Conservation (phyloP, 2,888 invertebrate genomes). For the Rhagonycha fulva region DNA sequence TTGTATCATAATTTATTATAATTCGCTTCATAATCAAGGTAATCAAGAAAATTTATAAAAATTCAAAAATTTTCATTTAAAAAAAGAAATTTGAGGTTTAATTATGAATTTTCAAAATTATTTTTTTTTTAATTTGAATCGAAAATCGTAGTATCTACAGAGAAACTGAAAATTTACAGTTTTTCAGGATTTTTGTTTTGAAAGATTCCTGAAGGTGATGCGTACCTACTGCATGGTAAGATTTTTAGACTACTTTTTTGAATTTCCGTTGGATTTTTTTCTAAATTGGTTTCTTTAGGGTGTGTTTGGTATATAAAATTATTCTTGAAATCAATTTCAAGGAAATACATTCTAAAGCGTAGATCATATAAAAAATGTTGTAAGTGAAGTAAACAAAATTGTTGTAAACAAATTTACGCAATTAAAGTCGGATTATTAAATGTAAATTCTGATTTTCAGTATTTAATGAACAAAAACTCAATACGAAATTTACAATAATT, state of each 20-base stretch:
- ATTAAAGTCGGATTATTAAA: not conserved
- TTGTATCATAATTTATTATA: conserved; percentile 18
- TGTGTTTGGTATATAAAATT: not conserved
- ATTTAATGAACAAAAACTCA: not conserved
- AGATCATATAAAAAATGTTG: not conserved
- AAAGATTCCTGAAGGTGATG: not conserved
- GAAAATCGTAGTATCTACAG: not conserved
- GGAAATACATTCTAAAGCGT: not conserved
- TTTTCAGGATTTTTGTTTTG: not conserved
- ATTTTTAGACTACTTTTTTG: not conserved
- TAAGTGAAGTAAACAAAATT: not conserved
- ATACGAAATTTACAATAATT: not conserved
- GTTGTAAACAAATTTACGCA: not conserved
- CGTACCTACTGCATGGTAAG: not conserved
- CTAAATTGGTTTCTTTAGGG: not conserved
- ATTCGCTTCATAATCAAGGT: conserved; percentile 36
- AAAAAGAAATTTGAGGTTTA: not conserved
- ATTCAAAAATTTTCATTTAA: not conserved
- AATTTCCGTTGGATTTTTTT: not conserved
- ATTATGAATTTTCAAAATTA: not conserved
- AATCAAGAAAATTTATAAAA: conserved; percentile 30
- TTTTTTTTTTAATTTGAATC: not conserved
- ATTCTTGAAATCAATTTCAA: not conserved
- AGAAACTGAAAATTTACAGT: not conserved
- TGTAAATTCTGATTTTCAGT: not conserved